Conservation (phyloP, 2,113 vertebrate genomes). For the Osmerus eperlanus region DNA sequence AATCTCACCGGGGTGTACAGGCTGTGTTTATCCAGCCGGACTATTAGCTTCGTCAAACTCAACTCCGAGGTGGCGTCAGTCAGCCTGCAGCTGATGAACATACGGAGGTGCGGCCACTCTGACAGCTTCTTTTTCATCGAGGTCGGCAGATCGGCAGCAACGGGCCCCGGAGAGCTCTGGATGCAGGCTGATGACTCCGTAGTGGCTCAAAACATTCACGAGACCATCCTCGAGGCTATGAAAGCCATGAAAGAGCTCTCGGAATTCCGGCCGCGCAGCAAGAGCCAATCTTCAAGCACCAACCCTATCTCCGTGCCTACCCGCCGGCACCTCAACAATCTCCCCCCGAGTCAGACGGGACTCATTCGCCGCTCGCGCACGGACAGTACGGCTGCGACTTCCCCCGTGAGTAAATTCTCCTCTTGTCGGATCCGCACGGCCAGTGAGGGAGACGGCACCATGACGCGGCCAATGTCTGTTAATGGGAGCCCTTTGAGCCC, state of each 20-base stretch:
- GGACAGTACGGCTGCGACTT: slow-evolving; percentile 76
- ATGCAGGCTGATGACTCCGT: slow-evolving; percentile 98
- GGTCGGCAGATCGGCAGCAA: slow-evolving; percentile 91
- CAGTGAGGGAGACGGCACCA: slow-evolving; percentile 80
- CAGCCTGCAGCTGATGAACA: slow-evolving; percentile 94
- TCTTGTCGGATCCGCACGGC: slow-evolving; percentile 81
- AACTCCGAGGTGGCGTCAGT: slow-evolving; percentile 90
- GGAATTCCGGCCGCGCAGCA: slow-evolving; percentile 94
- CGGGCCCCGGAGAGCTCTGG: slow-evolving; percentile 96
- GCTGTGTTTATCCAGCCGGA: slow-evolving; percentile 90
- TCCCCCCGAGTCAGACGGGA: slow-evolving; percentile 82
- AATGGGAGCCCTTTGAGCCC: slow-evolving; percentile 87
- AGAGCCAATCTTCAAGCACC: slow-evolving; percentile 90
- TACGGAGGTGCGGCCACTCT: slow-evolving; percentile 95
- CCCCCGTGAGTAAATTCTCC: slow-evolving; percentile 71
- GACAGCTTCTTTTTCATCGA: slow-evolving; percentile 99
- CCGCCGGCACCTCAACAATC: slow-evolving; percentile 75
- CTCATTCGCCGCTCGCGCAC: slow-evolving; percentile 78
- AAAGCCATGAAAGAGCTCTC: slow-evolving; percentile 95
- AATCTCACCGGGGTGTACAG: slow-evolving; percentile 90
- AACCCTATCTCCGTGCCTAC: slow-evolving; percentile 80
- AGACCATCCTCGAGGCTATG: slow-evolving; percentile 97
- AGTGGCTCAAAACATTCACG: slow-evolving; percentile 98
- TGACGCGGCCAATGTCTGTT: slow-evolving; percentile 76
- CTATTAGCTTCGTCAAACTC: slow-evolving; percentile 90